These are phyloP conservation scores for Euthynnus affinis DNA, from an alignment of 2,797 vertebrate genomes.

Conservation along the genomic window DNA sequence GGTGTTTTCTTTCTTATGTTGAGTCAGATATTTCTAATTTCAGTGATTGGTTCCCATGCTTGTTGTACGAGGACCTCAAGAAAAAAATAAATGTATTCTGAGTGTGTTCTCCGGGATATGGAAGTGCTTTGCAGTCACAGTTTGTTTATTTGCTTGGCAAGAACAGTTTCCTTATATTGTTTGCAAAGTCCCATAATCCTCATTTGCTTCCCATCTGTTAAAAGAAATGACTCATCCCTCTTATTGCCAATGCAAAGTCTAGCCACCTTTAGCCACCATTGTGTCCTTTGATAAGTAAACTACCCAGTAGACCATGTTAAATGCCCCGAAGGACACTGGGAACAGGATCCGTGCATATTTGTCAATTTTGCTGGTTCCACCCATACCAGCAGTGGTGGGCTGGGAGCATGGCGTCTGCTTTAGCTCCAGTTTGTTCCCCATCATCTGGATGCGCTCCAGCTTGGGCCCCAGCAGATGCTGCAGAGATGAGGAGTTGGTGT, in stretches of 20 bases:
- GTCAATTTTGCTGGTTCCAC: slow-evolving; percentile 98
- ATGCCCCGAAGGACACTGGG: slow-evolving; percentile 97
- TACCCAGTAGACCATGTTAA: slow-evolving; percentile 99
- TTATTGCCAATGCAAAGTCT: slow-evolving; percentile 17
- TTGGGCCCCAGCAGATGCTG: slow-evolving; percentile 90
- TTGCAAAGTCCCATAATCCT: slow-evolving; percentile 56
- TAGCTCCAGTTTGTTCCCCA: slow-evolving; percentile 85
- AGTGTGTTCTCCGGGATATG: slow-evolving; percentile 38
- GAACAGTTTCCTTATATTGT: slow-evolving; percentile 44
- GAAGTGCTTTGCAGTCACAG: slow-evolving; percentile 47
- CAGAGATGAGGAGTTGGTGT: slow-evolving; percentile 83
- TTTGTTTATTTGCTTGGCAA: slow-evolving; percentile 54
- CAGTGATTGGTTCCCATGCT: slow-evolving; percentile 61
- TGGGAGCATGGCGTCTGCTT: slow-evolving; percentile 85
- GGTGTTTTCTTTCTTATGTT: slow-evolving; percentile 53
- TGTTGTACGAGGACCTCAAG: slow-evolving; percentile 48
- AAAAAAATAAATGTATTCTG: slow-evolving; percentile 53
- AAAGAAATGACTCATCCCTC: slow-evolving; percentile 26
- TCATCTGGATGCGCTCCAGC: slow-evolving; percentile 92
- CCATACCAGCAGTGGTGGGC: slow-evolving; percentile 83
- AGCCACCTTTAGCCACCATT: slow-evolving; percentile 90
- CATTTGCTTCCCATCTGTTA: slow-evolving; percentile 30
- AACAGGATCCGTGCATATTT: slow-evolving; percentile 99
- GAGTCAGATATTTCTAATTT: slow-evolving; percentile 65
- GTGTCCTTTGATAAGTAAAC: slow-evolving; percentile 99